Evolutionary conservation across 1,140 invertebrate species (phyloP).

Genomic region (Eupristina koningsbergeri): DNA sequence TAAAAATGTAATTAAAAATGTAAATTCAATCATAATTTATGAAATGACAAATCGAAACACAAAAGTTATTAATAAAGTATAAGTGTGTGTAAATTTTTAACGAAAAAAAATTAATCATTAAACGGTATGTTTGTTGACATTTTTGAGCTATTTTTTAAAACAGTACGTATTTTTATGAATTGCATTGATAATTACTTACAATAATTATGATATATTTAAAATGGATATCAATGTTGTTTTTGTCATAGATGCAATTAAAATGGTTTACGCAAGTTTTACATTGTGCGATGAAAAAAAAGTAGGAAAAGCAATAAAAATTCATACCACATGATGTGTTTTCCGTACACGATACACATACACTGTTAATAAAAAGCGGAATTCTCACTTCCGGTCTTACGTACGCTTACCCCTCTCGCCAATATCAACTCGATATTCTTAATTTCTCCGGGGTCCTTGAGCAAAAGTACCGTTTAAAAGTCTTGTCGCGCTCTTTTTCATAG

Average conservation of each 20-base stretch:
- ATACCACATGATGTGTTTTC: not conserved
- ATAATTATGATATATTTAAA: too few relatives aligned
- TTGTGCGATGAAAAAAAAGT: not conserved
- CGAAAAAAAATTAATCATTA: too few relatives aligned
- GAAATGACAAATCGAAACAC: too few relatives aligned
- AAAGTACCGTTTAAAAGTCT: slow-evolving; percentile 9
- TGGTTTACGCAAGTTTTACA: slow-evolving; percentile 31
- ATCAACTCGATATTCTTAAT: slow-evolving; percentile 15
- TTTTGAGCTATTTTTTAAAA: too few relatives aligned
- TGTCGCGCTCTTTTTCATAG: slow-evolving; percentile 12
- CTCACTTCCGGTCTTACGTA: not conserved
- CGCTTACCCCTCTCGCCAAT: not conserved
- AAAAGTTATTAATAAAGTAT: too few relatives aligned
- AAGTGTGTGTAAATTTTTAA: too few relatives aligned
- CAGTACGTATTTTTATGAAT: too few relatives aligned
- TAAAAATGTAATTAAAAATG: too few relatives aligned
- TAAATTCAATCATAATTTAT: too few relatives aligned
- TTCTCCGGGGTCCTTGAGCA: not conserved
- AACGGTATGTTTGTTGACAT: too few relatives aligned
- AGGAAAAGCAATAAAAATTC: not conserved
- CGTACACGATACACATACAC: not conserved
- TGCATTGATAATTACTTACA: too few relatives aligned
- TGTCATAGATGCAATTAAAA: not conserved
- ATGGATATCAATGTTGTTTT: too few relatives aligned
- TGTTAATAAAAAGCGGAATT: not conserved